These are phyloP conservation scores for Nesidiocoris tenuis DNA, from an alignment of 2,888 invertebrate species.

Conservation along the genomic window DNA sequence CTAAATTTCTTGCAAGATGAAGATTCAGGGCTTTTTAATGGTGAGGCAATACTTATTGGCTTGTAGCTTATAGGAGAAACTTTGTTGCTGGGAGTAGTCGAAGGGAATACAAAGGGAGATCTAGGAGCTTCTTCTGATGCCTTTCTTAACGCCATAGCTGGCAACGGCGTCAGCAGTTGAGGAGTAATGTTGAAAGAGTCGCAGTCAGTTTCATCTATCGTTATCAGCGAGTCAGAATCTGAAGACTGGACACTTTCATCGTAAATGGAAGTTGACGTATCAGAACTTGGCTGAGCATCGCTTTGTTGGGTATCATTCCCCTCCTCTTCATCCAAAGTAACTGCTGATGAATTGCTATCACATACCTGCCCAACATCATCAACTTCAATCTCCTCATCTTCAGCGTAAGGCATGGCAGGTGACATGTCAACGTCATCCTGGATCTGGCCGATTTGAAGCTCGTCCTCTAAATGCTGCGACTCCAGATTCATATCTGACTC, in stretches of 20 bases:
- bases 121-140: not conserved
- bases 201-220: constrained; percentile 2
- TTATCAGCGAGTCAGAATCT: constrained; percentile 6
- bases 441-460: not conserved
- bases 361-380: not conserved
- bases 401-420: constrained; percentile 23
- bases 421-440: constrained; percentile 14
- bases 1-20: constrained; percentile 2
- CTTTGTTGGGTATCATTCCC: not conserved
- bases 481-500: constrained; percentile 8
- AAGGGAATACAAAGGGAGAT: not conserved
- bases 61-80: not conserved
- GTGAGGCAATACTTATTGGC: not conserved
- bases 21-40: constrained; percentile 11
- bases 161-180: not conserved
- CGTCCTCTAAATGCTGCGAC: not conserved
- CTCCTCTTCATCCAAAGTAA: not conserved
- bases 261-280: not conserved
- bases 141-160: not conserved
- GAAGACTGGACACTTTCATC: constrained; percentile 11
- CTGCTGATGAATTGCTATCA: not conserved
- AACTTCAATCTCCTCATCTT: constrained; percentile 9
- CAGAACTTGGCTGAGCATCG: not conserved
- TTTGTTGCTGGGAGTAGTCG: not conserved
- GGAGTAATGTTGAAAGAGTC: not conserved